These are phyloP conservation scores for Syndactyla subalaris DNA, from an alignment of 2,797 vertebrate species.

Conservation along the genomic window DNA sequence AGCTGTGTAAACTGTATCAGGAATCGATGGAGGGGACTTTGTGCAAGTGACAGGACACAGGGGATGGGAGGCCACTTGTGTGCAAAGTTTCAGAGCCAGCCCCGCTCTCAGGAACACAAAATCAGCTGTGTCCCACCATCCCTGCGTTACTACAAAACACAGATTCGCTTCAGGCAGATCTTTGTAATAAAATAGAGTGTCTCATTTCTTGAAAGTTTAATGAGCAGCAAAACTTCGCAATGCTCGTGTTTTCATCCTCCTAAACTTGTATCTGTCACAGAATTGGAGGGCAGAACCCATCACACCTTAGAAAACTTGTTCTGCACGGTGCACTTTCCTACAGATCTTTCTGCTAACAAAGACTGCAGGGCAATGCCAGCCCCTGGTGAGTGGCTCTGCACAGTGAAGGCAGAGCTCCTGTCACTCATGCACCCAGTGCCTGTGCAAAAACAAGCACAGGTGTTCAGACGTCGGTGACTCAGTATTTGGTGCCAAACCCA, in stretches of 20 bases:
- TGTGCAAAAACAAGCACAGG: not conserved
- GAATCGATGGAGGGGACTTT: not conserved
- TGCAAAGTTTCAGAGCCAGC: not conserved
- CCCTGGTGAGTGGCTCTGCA: not conserved
- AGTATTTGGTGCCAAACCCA: not conserved
- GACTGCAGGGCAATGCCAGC: not conserved
- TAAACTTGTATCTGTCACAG: not conserved
- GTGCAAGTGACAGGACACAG: not conserved
- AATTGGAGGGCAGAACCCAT: not conserved
- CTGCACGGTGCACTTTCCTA: not conserved
- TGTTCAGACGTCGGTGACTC: not conserved
- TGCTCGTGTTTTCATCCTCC: not conserved
- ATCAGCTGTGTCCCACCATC: not conserved
- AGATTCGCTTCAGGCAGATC: not conserved
- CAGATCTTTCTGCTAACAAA: not conserved
- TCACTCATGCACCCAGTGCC: not conserved
- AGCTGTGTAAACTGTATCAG: constrained; percentile 9
- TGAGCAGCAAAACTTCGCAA: not conserved
- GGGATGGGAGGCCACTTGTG: not conserved
- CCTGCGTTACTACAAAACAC: not conserved
- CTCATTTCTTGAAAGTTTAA: not conserved
- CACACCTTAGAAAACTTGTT: not conserved
- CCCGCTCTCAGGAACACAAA: not conserved
- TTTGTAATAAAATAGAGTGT: not conserved
- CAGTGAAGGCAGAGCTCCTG: not conserved